Conservation (phyloP, 2,113 vertebrate species). For the Numenius arquata region DNA sequence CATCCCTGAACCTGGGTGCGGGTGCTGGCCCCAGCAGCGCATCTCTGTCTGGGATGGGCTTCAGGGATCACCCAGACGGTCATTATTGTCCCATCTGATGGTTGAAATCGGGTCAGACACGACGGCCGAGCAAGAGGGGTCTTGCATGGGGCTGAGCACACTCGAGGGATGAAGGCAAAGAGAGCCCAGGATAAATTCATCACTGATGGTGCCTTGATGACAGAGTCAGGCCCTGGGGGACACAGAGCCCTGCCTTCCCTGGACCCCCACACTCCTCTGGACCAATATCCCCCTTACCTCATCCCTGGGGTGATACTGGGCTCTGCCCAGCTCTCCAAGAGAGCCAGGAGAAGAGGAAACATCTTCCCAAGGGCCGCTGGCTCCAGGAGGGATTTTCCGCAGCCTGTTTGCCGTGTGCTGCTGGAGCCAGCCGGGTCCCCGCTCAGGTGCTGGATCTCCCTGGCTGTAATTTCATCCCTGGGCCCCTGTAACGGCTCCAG, state of each 20-base stretch:
- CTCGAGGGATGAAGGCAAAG: rapidly evolving
- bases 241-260: neutral
- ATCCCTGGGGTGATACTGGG: neutral
- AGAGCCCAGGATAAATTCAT: neutral
- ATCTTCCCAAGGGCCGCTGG: neutral
- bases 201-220: neutral
- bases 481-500: neutral
- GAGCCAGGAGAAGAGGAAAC: neutral
- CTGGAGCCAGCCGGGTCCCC: neutral
- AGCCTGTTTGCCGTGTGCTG: neutral
- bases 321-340: neutral
- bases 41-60: neutral
- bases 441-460: conserved; percentile 32
- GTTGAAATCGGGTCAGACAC: rapidly evolving
- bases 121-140: neutral
- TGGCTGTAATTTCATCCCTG: conserved; percentile 16
- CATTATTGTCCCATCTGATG: neutral
- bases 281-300: rapidly evolving
- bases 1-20: neutral
- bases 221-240: neutral
- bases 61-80: neutral
- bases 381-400: conserved; percentile 17
- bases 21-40: rapidly evolving
- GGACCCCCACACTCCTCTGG: rapidly evolving
- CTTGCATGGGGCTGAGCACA: neutral